phyloP scores from a whole-genome alignment of 2,888 invertebrate species.

The Calameuta filiformis region DNA sequence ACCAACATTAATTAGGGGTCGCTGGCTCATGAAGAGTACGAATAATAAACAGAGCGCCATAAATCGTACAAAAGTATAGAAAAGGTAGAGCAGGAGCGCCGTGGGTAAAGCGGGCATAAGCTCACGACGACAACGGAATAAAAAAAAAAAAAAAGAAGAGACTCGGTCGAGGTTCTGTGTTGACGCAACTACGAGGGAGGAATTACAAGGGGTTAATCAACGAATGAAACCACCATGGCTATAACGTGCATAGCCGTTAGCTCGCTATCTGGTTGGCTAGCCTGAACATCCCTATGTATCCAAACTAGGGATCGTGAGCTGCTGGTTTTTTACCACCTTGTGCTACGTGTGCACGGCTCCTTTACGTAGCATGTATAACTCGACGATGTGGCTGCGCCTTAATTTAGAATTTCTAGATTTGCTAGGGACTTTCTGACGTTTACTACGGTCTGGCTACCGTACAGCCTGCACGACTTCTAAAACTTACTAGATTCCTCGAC shows the following conservation, averaged over 20 bases:
- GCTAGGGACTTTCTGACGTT: neutral
- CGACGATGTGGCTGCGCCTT: neutral
- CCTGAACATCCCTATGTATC: neutral
- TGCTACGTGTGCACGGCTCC: neutral
- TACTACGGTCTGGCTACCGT: neutral
- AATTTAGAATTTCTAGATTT: neutral
- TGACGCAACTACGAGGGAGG: conserved; percentile 49
- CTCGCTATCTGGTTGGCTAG: neutral
- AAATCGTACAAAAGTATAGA: conserved; percentile 6
- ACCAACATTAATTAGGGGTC: neutral
- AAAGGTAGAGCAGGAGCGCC: neutral
- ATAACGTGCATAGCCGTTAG: neutral
- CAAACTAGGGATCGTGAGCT: neutral
- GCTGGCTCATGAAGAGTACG: neutral
- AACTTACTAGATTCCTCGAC: neutral
- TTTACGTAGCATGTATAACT: neutral
- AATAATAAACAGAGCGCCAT: neutral
- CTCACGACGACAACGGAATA: conserved; percentile 18
- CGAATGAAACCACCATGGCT: conserved; percentile 15
- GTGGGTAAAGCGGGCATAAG: conserved; percentile 14
- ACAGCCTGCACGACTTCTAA: neutral
- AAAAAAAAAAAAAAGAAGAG: conserved; percentile 10
- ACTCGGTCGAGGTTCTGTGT: conserved; percentile 21
- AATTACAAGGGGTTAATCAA: conserved; percentile 53
- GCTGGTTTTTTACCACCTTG: neutral